Base-by-base conservation (phyloP, 2,888 invertebrate species). In the Tethea ocularis region DNA sequence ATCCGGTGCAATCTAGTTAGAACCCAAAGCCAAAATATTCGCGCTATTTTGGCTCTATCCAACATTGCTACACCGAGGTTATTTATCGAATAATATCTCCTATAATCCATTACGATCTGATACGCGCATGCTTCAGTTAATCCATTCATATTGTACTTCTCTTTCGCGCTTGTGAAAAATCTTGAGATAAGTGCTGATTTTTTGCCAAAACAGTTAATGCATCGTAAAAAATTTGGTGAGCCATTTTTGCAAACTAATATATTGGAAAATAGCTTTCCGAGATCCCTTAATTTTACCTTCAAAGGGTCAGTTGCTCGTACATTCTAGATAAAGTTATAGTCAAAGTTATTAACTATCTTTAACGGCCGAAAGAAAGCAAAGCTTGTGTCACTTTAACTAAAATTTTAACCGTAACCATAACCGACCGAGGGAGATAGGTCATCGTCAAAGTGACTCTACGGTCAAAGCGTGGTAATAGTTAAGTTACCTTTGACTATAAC, bases 31-130 rank as follows among this genome's bases (percentile, higher is more conserved):
- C n/a, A n/a, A n/a, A 4, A 26, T 7, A 26, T 54, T 65, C 23
- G 61, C 41, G n/a, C 26, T 6, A 22, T 72, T 72, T 78, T 82
- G 83, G 83, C 79, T 75, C 73, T 72, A 72, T 72, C 69, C 68
- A 53, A 17, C 52, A 26, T 29, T 23, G 11, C 52, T 15, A 11
- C 26, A 17, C 29, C 29, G 26, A 53, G 52, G 26, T 29, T n/a
- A 29, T 53, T n/a, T 29, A 53, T 53, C 17, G n/a, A 26, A 46
- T 46, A 46, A 38, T 38, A n/a, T 38, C 20, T 46, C 20, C 10
- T 46, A 20, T 46, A 20, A 46, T 20, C 17, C n/a, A 17, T 46
- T 10, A 46, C 20, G 46, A 17, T 46, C 8, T 2, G 7, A 10
- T 20, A 20, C 46, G 46, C 13, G 13, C 13, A 33, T 33, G 33